phyloP scores from a whole-genome alignment of 64 coral and sea anemone species.

The Dendronephthya gigantea region DNA sequence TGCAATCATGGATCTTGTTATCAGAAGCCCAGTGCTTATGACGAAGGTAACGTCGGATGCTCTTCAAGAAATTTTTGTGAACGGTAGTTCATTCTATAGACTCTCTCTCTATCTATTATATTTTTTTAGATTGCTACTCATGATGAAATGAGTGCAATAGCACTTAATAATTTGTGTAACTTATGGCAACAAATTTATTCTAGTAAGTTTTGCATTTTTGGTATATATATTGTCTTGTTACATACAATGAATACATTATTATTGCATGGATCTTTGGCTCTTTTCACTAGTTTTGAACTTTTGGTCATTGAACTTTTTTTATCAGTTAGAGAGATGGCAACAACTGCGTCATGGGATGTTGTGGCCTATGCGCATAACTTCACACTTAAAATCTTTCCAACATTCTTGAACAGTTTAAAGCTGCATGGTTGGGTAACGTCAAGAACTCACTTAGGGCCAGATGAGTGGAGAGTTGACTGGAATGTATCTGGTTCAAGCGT shows the following conservation, averaged over 20 bases:
- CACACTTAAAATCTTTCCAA: constrained; percentile 62
- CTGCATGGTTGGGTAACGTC: constrained; percentile 74
- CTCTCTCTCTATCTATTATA: neutral
- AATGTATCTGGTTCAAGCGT: neutral
- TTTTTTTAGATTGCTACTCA: neutral
- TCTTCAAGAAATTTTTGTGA: too few relatives aligned
- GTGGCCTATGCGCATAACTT: constrained; percentile 89
- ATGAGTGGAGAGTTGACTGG: constrained; percentile 96
- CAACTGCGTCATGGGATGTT: constrained; percentile 53
- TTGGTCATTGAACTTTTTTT: too few relatives aligned
- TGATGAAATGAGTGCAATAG: neutral
- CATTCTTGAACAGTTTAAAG: constrained; percentile 52
- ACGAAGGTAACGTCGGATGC: neutral
- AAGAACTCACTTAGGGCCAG: constrained; percentile 72
- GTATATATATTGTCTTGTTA: too few relatives aligned
- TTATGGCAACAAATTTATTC: neutral
- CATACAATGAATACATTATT: too few relatives aligned
- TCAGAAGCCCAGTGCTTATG: neutral
- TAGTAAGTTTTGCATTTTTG: neutral
- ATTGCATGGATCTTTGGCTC: too few relatives aligned
- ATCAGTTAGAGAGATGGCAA: constrained; percentile 33
- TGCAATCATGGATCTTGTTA: constrained; percentile 2
- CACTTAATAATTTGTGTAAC: neutral
- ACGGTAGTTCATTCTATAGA: too few relatives aligned
- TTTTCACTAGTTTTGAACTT: too few relatives aligned